A percentile compares a stretch with the other conserved stretches of the same genome.
phyloP scores from a whole-genome alignment of 2,797 vertebrate genomes.

The Pachyuromys duprasi region DNA sequence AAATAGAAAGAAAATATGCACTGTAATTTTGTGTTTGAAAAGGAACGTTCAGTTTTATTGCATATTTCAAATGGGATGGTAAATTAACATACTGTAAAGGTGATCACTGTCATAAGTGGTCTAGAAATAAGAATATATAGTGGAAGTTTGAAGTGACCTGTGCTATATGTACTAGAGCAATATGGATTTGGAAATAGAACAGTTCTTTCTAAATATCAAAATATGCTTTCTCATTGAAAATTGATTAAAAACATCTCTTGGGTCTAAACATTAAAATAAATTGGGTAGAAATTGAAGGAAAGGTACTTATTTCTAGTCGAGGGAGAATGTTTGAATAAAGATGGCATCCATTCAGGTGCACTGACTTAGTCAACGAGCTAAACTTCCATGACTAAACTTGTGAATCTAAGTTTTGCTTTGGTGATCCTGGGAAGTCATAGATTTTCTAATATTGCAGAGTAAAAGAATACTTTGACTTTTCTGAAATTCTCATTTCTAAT shows the following conservation, averaged over 20 bases:
- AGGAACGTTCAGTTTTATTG: not conserved
- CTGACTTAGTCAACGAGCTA: not conserved
- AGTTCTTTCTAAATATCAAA: not conserved
- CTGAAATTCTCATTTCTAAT: conserved; percentile 2
- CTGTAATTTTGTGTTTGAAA: not conserved
- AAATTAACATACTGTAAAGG: not conserved
- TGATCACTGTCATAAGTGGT: not conserved
- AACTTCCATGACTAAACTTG: not conserved
- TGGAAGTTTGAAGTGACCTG: not conserved
- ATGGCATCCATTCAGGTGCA: not conserved
- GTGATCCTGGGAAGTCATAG: not conserved
- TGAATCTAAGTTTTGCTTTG: not conserved
- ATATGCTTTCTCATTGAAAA: not conserved
- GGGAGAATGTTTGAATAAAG: conserved; percentile 26
- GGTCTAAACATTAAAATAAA: not conserved
- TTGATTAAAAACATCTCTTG: not conserved
- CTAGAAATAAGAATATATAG: not conserved
- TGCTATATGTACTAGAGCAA: not conserved
- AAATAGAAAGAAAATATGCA: conserved; percentile 1
- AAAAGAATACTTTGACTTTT: not conserved
- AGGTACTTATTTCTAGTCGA: not conserved
- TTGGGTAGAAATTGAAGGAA: not conserved
- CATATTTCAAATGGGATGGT: conserved; percentile 3
- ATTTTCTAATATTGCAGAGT: not conserved
- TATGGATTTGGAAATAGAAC: not conserved